Evolutionary conservation across 64 coral and sea anemone species (phyloP), one percentile per base, ranked within the genome.

Genomic region (Actinia equina): DNA sequence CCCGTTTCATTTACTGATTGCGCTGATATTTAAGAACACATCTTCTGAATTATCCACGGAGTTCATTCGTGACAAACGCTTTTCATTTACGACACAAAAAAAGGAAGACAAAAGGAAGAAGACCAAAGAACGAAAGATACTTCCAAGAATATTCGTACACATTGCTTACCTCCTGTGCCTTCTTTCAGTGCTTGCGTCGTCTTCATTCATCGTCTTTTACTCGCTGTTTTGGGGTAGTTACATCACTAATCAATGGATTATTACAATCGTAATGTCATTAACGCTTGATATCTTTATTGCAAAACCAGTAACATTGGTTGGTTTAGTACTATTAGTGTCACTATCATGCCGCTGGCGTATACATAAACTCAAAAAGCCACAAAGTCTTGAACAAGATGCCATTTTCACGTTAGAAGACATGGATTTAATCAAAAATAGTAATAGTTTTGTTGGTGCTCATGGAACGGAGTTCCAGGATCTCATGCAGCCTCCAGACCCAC

Each of bases 251-350:
- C 54, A 91, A 52, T 91, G 89, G 89, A 20, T 91, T 3, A 86
- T 91, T 13, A 86, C 89, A 16, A 91, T 86, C 15, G 42, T 91
- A 14, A 86, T 91, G 70, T 77, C 89, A 1, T n/a, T 58, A 56
- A 49, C 77, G 8, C 16, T 91, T 41, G 89, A 91, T 26, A 91
- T 91, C 27, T 91, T 91, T 37, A 81, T 91, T 26, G 62, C 65
- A 4, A 85, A 91, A 52, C 89, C 89, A 10, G 20, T 81, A 9
- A 57, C 55, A 19, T 52, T 91, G 15, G n/a, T 86, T 5, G 65
- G 61, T 12, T 65, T 85, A 8, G 74, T 86, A 15, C 23, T 91
- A 9, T 7, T 91, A 30, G 83, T 55, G 16, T 55, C 52, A 17
- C 16, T 85, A 13, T 6, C 62, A 2, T 63, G 83, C 19, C 56